These are phyloP conservation scores for Elymnias hypermnestra DNA, from an alignment of 1,140 invertebrate genomes.

Conservation along the genomic window DNA sequence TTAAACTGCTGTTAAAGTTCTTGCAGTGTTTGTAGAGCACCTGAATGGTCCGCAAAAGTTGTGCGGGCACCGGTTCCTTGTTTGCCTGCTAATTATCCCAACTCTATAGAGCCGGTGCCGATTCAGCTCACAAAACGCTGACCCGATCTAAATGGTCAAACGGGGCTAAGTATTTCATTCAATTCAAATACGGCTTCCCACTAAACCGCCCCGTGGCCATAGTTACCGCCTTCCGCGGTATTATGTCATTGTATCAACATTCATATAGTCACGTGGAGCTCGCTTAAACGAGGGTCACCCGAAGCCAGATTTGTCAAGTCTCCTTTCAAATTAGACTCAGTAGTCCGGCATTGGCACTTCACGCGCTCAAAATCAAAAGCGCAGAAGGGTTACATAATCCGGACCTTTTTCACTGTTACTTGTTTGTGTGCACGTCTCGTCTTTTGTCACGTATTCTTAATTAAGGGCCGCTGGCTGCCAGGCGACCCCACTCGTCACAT, in stretches of 20 bases:
- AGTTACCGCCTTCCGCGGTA: conserved; percentile 58
- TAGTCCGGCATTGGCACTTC: conserved; percentile 62
- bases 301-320: conserved; percentile 73
- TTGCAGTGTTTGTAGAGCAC: conserved; percentile 70
- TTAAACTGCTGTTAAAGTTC: conserved; percentile 75
- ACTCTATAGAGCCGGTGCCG: conserved; percentile 30
- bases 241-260: conserved; percentile 72
- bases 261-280: conserved; percentile 66
- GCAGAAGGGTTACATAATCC: conserved; percentile 72
- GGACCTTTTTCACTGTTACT: conserved; percentile 67
- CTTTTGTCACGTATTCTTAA: conserved; percentile 78
- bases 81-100: conserved; percentile 76
- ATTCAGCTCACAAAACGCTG: conserved; percentile 62
- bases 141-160: conserved; percentile 63
- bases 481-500: conserved; percentile 64
- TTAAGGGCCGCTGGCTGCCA: conserved; percentile 67
- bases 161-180: conserved; percentile 54
- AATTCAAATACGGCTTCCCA: conserved; percentile 53
- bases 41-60: conserved; percentile 66
- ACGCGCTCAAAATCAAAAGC: conserved; percentile 74
- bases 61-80: conserved; percentile 55
- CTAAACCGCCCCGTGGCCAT: conserved; percentile 55
- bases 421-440: conserved; percentile 71
- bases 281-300: conserved; percentile 60
- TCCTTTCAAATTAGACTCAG: conserved; percentile 70